Base-by-base conservation (phyloP, 2,888 invertebrate species). In the Margaritifera margaritifera region DNA sequence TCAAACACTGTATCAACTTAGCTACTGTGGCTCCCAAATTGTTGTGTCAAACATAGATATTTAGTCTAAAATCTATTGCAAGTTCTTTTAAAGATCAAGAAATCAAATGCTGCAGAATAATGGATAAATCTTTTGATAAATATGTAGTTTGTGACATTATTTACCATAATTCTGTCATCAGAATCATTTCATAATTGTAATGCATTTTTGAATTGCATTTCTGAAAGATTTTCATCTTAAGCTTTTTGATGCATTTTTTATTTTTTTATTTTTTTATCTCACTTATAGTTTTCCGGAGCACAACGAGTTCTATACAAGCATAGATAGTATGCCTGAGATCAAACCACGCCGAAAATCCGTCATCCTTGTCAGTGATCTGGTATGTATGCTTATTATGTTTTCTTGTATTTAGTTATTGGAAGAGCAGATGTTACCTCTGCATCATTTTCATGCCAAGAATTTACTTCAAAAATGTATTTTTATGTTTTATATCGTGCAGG, bases 241-340 rank as follows among this genome's bases (percentile, higher is more conserved):
- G 1, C 19, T 18, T 57, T 22, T 22, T 57, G 25, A 25, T 25
- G 25, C 15, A 24, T 60, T 31, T 31, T n/a, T 60, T 20, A 24
- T 60, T 31, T 31, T n/a, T 60, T 20, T 25, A 24, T 52, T 25
- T 53, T 18, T 67, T 63, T 20, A 27, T 58, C 31, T 25, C 60
- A 27, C 56, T 79, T 75, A 11, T 82, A 89, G 88, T 82, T 96
- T 96, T 88, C 95, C 96, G 25, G 95, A 96, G 81, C 96, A 98
- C 91, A 98, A 98, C 92, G 97, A 98, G 18, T 99, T 99, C 93
- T 99, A 99, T 93, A 98, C 97, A 91, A 97, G 97, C 91, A 99
- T 99, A 92, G 99, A 99, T 93, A 99, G 98, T 89, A 98, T 97
- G 96, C 99, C 99, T 64, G 98, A 99, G 91, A 98, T 99, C 91